Percentiles rank a stretch among this genome's conserved stretches.
phyloP scores from a whole-genome alignment of 2,113 vertebrate genomes.

The Petaurus breviceps region DNA sequence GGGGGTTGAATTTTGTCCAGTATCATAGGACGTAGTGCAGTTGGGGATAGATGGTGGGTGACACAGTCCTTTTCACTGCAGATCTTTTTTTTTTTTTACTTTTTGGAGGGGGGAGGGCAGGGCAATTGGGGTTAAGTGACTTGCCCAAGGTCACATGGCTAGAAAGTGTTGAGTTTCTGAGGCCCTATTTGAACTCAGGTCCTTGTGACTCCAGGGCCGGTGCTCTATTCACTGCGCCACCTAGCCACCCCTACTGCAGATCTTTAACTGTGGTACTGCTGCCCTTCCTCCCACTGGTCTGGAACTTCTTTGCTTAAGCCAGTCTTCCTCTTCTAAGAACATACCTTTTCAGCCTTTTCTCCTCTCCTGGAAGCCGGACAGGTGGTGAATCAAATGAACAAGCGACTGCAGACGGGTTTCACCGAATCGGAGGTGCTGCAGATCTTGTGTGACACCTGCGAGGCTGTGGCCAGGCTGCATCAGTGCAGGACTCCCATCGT shows the following conservation, averaged over 20 bases:
- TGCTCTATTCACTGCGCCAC: too few species aligned
- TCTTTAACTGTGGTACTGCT: background rate
- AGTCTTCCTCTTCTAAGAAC: constrained; percentile 5
- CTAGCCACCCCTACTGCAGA: background rate
- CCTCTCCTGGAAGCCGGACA: constrained; percentile 89
- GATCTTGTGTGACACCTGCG: constrained; percentile 96
- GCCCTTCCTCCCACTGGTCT: background rate
- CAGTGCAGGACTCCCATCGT: constrained; percentile 97
- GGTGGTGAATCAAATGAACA: constrained; percentile 99
- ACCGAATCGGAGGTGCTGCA: constrained; percentile 91
- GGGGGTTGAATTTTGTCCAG: background rate
- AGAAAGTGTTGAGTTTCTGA: too few species aligned
- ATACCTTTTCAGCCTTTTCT: constrained; percentile 22
- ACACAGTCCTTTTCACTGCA: background rate
- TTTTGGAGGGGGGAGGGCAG: too few species aligned
- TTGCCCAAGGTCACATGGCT: too few species aligned
- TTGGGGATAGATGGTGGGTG: background rate
- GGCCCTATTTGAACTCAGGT: too few species aligned
- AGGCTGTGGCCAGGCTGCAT: constrained; percentile 96
- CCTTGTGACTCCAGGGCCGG: too few species aligned
- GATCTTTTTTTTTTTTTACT: background rate
- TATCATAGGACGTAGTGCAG: background rate
- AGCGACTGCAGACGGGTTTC: constrained; percentile 93
- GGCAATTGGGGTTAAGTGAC: too few species aligned
- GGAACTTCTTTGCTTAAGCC: constrained; percentile 14